Conservation (phyloP, 2,797 vertebrate genomes). For the Sciurus vulgaris region DNA sequence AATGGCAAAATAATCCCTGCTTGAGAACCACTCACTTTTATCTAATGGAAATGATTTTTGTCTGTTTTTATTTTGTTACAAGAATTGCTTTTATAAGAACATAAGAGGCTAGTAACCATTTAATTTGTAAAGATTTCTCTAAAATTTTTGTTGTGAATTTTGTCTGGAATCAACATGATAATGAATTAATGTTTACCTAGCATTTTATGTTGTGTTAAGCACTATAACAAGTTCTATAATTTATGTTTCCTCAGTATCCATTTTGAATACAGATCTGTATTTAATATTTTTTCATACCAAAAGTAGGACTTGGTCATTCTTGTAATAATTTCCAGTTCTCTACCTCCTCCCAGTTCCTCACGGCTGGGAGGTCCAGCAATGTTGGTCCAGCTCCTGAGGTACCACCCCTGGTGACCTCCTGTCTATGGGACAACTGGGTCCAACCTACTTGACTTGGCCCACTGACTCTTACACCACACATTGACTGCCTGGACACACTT, state of each 20-base stretch:
- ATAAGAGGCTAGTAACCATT: background rate
- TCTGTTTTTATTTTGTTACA: background rate
- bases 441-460: background rate
- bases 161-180: background rate
- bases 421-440: background rate
- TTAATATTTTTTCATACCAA: background rate
- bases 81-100: background rate
- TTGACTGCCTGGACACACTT: too few relatives aligned
- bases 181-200: background rate
- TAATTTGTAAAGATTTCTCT: background rate
- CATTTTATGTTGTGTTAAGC: background rate
- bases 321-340: background rate
- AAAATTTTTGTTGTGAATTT: background rate
- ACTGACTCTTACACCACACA: background rate
- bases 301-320: background rate
- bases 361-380: too few relatives aligned
- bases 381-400: too few relatives aligned
- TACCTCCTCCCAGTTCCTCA: background rate
- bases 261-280: background rate
- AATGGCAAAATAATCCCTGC: background rate
- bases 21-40: background rate
- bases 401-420: too few relatives aligned
- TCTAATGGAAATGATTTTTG: background rate
- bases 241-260: too few relatives aligned
- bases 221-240: background rate